phyloP scores from a whole-genome alignment of 2,797 vertebrate species.

The Lithobates sylvaticus region DNA sequence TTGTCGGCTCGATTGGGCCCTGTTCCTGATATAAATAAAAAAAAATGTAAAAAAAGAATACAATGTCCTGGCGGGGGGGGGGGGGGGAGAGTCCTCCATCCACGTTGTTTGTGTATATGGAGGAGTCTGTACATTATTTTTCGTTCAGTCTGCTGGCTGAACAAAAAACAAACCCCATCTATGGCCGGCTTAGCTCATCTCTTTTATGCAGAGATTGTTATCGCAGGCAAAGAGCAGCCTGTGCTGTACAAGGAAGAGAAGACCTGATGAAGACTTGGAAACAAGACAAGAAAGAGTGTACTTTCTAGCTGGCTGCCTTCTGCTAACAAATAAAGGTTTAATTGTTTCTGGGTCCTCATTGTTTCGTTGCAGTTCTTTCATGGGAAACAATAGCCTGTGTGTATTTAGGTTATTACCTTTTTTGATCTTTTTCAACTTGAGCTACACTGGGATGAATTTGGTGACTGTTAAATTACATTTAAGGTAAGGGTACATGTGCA shows the following conservation, averaged over 20 bases:
- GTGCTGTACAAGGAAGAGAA: not conserved
- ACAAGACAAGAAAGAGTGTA: not conserved
- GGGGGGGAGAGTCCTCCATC: too few species aligned
- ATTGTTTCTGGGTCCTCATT: not conserved
- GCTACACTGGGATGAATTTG: not conserved
- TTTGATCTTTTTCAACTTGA: not conserved
- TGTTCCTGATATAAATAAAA: too few species aligned
- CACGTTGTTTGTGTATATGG: too few species aligned
- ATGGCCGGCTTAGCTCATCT: not conserved
- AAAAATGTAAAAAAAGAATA: too few species aligned
- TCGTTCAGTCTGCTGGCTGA: too few species aligned
- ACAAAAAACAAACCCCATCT: too few species aligned
- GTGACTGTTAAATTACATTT: too few species aligned
- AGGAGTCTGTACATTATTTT: too few species aligned
- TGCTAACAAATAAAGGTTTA: slow-evolving; percentile 3
- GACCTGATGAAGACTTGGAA: not conserved
- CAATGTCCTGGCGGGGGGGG: too few species aligned
- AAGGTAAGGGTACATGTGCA: too few species aligned
- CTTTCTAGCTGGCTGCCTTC: not conserved
- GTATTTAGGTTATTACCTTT: not conserved
- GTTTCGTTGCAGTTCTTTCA: not conserved
- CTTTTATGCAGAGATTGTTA: not conserved
- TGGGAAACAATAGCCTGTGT: not conserved
- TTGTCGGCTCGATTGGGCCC: too few species aligned
- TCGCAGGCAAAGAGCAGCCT: not conserved